Conservation (phyloP, 2,888 invertebrate species). For the Dolichomitus sp. region DNA sequence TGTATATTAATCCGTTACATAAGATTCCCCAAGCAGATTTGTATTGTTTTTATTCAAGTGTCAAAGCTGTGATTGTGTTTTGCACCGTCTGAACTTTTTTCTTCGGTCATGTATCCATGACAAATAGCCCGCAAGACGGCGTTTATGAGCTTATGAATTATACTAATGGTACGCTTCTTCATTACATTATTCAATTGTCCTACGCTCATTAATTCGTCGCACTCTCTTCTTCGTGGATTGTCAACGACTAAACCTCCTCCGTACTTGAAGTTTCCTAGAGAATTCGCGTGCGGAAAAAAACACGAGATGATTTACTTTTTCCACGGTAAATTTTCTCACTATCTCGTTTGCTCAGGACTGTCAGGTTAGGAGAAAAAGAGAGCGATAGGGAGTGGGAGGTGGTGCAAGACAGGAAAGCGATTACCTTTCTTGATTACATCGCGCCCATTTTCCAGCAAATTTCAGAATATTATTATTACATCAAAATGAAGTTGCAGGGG, state of each 20-base stretch:
- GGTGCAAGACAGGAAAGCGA: background rate
- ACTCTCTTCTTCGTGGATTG: background rate
- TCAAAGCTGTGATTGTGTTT: background rate
- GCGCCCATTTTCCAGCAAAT: background rate
- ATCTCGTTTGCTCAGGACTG: background rate
- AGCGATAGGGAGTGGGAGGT: background rate
- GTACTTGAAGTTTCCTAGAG: background rate
- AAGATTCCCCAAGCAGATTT: too few species aligned
- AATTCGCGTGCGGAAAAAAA: background rate
- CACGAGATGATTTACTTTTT: slow-evolving; percentile 1
- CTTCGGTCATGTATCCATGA: background rate
- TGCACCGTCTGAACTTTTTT: background rate
- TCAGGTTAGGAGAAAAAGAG: background rate
- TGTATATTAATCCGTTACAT: too few species aligned
- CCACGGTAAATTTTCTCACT: background rate
- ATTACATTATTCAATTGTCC: slow-evolving; percentile 54
- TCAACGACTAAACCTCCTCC: background rate
- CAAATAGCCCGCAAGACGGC: slow-evolving; percentile 8
- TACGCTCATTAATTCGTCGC: slow-evolving; percentile 47
- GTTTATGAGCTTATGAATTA: slow-evolving; percentile 43
- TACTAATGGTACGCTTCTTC: slow-evolving; percentile 31
- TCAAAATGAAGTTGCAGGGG: background rate
- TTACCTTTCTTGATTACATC: background rate
- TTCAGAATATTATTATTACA: background rate
- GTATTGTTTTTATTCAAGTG: background rate